Evolutionary conservation across 2,113 vertebrate genomes (phyloP).

Genomic region (Channa argus): DNA sequence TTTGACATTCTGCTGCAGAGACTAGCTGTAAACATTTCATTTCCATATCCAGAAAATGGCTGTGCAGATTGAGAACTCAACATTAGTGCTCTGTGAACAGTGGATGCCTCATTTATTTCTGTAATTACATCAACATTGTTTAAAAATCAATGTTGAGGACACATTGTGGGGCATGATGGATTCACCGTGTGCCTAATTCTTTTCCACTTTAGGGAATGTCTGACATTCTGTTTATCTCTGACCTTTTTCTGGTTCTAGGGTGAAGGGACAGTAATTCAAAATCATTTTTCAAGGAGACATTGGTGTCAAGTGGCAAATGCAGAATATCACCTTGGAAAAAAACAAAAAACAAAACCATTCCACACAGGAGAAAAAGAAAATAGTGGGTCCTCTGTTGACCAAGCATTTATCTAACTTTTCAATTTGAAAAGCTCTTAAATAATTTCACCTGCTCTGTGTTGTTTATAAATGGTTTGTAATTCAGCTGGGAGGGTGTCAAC

Average conservation of each 20-base stretch:
- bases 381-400: not conserved
- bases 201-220: constrained; percentile 40
- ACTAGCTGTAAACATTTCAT: constrained; percentile 51
- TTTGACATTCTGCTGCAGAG: constrained; percentile 26
- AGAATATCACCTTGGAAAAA: constrained; percentile 23
- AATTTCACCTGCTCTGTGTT: not conserved
- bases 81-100: constrained; percentile 28
- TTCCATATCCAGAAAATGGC: constrained; percentile 43
- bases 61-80: constrained; percentile 53
- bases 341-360: constrained; percentile 23
- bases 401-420: constrained; percentile 33
- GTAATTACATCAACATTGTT: constrained; percentile 67
- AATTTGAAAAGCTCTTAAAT: constrained; percentile 28
- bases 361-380: constrained; percentile 1
- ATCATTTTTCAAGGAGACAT: constrained; percentile 30
- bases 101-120: constrained; percentile 57
- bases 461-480: constrained; percentile 33
- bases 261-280: constrained; percentile 34
- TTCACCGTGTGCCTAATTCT: constrained; percentile 6
- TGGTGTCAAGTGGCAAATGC: constrained; percentile 17
- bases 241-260: constrained; percentile 38
- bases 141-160: constrained; percentile 53
- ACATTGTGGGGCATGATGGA: constrained; percentile 23
- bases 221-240: constrained; percentile 58
- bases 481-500: constrained; percentile 19